These are phyloP conservation scores for Sebastes steindachneri DNA, from an alignment of 2,797 vertebrate genomes.

Conservation along the genomic window DNA sequence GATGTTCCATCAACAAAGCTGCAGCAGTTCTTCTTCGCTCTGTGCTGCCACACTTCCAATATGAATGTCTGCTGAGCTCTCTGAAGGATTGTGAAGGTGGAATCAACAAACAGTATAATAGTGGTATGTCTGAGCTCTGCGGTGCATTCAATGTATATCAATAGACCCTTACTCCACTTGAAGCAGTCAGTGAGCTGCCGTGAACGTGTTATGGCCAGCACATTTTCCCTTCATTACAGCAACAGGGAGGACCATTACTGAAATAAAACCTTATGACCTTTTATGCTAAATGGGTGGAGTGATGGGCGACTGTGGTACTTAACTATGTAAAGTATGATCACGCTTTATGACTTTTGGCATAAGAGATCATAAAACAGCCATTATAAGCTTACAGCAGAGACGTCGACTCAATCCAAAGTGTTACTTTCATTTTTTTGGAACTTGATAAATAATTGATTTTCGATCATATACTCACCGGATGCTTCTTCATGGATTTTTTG, in stretches of 20 bases:
- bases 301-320: slow-evolving; percentile 9
- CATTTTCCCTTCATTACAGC: slow-evolving; percentile 16
- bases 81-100: slow-evolving; percentile 13
- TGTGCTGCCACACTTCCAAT: not conserved
- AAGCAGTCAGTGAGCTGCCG: slow-evolving; percentile 6
- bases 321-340: slow-evolving; percentile 12
- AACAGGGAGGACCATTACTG: slow-evolving; percentile 18
- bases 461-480: not conserved
- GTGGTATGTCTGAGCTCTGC: not conserved
- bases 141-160: not conserved
- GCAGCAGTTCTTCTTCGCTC: not conserved
- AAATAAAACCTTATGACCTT: slow-evolving; percentile 24
- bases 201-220: not conserved
- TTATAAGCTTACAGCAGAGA: slow-evolving; percentile 15
- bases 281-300: slow-evolving; percentile 14
- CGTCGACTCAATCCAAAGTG: slow-evolving; percentile 2
- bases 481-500: not conserved
- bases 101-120: slow-evolving; percentile 21
- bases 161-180: slow-evolving; percentile 9
- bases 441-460: slow-evolving; percentile 29
- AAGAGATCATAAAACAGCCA: slow-evolving; percentile 38
- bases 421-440: slow-evolving; percentile 7
- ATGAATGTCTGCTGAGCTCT: not conserved
- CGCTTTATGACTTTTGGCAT: slow-evolving; percentile 11
- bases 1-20: slow-evolving; percentile 22